These are phyloP conservation scores for Pogonomyrmex barbatus DNA, from an alignment of 1,140 invertebrate genomes.

Conservation along the genomic window DNA sequence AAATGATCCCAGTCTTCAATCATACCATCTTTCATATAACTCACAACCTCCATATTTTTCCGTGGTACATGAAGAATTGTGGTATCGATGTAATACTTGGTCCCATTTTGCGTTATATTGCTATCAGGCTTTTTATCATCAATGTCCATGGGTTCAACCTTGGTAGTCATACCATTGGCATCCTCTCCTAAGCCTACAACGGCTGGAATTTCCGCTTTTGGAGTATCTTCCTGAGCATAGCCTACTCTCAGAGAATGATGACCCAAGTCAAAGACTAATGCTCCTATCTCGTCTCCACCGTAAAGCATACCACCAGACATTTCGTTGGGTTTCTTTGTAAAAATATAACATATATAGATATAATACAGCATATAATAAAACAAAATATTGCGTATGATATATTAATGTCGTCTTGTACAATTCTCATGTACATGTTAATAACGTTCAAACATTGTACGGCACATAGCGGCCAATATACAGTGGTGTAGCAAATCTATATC, in stretches of 20 bases:
- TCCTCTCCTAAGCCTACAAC: constrained; percentile 90
- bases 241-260: constrained; percentile 95
- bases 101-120: constrained; percentile 85
- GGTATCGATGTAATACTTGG: constrained; percentile 92
- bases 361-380: background rate
- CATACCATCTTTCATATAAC: constrained; percentile 95
- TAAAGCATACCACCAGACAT: constrained; percentile 89
- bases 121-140: constrained; percentile 87
- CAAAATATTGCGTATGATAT: background rate
- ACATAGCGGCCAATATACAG: background rate
- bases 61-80: constrained; percentile 95
- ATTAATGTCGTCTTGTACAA: background rate
- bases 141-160: constrained; percentile 88
- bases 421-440: background rate
- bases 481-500: background rate
- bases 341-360: constrained; percentile 1
- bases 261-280: constrained; percentile 98
- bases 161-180: constrained; percentile 84
- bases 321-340: constrained; percentile 31
- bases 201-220: constrained; percentile 94
- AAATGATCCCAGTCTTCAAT: constrained; percentile 97
- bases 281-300: constrained; percentile 98
- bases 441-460: background rate
- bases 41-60: constrained; percentile 91
- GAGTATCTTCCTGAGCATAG: constrained; percentile 95